Base-by-base conservation (phyloP, 2,113 vertebrate species). In the Hymenochirus boettgeri region DNA sequence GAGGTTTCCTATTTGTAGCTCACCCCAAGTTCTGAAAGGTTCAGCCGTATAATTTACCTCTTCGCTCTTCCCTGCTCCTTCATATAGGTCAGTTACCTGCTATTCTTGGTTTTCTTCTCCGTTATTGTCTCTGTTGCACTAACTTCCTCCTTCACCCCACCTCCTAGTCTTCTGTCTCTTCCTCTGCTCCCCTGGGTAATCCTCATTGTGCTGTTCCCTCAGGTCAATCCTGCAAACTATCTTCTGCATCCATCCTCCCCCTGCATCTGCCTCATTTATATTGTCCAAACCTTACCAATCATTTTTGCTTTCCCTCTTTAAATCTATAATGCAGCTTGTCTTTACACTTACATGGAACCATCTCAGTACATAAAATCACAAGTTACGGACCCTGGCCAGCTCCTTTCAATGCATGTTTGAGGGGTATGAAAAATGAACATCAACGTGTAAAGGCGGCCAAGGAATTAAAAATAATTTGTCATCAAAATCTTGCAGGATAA, bases 171-270 rank as follows among this genome's bases (percentile, higher is more conserved):
- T 25, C 65, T 23, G 3, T 61, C 19, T 47, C 45, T 21, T 58
- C 39, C 57, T 46, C 22, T 57, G 21, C 42, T 37, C 61, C 69
- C 54, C 54, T 26, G 47, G 27, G 31, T 62, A 62, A 62, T 62
- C 67, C 57, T 39, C 45, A 22, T 52, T 62, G 42, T 54, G 50
- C 15, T 35, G 26, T 58, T 70, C 61, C 54, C 69, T 63, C 53
- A 63, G 61, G 48, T 63, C 59, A 58, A 59, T 58, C 61, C 61
- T 39, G 17, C 51, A 53, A 55, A 22, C 54, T 21, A 46, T 71
- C 59, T 52, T 63, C 60, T 58, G 48, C 61, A 47, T 12, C 56
- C 25, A 15, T 47, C 46, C 50, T 26, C 56, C 61, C 33, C 19
- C 55, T 39, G 33, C 64, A 64, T 59, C 61, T 53, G 27, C 59